Conservation (phyloP, 1,140 invertebrate genomes). For the Calliopsis andreniformis region DNA sequence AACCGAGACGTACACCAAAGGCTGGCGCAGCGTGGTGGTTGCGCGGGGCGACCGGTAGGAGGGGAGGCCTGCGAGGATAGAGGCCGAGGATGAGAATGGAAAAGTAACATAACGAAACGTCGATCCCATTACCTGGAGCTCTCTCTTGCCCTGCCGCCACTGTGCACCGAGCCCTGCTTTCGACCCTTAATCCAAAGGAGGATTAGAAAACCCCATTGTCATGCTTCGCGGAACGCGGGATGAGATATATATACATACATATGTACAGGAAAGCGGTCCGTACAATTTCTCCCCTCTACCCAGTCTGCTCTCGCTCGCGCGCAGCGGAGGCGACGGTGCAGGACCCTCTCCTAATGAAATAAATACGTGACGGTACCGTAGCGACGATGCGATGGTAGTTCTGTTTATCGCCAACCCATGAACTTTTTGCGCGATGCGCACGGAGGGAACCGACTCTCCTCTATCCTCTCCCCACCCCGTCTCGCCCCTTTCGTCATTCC, state of each 20-base stretch:
- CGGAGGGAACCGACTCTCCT: conserved; percentile 22
- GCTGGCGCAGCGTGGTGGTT: conserved; percentile 59
- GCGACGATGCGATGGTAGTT: conserved; percentile 45
- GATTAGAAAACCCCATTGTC: conserved; percentile 79
- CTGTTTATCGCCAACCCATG: conserved; percentile 60
- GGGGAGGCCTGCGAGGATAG: conserved; percentile 57
- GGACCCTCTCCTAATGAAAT: conserved; percentile 61
- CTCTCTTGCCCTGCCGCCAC: conserved; percentile 54
- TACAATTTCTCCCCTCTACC: conserved; percentile 43
- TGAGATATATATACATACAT: conserved; percentile 64
- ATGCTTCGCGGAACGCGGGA: conserved; percentile 72
- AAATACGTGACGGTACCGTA: conserved; percentile 62
- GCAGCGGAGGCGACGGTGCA: conserved; percentile 38
- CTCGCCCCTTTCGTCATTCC: neutral
- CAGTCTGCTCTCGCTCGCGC: conserved; percentile 11
- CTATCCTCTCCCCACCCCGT: neutral
- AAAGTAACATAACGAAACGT: conserved; percentile 82
- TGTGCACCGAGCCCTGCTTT: conserved; percentile 64
- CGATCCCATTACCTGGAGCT: conserved; percentile 80
- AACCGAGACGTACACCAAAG: conserved; percentile 75
- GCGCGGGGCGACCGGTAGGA: conserved; percentile 50
- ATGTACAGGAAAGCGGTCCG: conserved; percentile 54
- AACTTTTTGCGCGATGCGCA: conserved; percentile 57
- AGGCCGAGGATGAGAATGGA: conserved; percentile 78
- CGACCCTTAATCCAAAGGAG: conserved; percentile 77